Evolutionary conservation across 2,113 vertebrate genomes (phyloP), one percentile per base, ranked within the genome.

Genomic region (Mormoops blainvillei): DNA sequence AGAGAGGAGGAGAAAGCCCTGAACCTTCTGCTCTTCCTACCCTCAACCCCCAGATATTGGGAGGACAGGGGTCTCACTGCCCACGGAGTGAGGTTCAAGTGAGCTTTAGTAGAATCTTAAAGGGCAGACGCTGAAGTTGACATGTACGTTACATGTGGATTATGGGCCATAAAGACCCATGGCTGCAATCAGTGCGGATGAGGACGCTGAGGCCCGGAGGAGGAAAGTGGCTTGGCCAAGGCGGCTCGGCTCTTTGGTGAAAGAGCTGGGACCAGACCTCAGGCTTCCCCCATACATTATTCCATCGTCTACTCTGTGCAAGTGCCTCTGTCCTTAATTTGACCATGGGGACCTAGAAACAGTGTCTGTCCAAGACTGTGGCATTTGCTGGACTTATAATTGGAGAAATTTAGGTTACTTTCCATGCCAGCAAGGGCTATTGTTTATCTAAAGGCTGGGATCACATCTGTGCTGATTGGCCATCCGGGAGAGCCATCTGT

Each of bases 391-490:
- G 0, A 11, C 41, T 97, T 56, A 87, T 95, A 96, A 95, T 97
- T 95, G 97, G 96, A 98, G 67, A 95, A 97, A 98, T 98, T 98
- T 97, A 98, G 98, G 98, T 98, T 98, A 98, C 97, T 96, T 94
- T 94, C 95, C 43, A 91, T 85, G 94, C 91, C 96, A 98, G 86
- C 50, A 87, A 97, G 84, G 36, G 82, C 80, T 96, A 96, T 77
- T 98, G 95, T 97, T 98, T 95, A 94, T 97, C 97, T 97, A 94
- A 98, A 98, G 87, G 86, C 94, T 96, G 97, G 89, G 95, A 97
- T 98, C 98, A 98, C 98, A 98, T 98, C 98, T 98, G 98, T 98
- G 98, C 96, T 0, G 96, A 98, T 65, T 98, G 98, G 98, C 98
- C 98, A 97, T 96, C 92, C 83, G 96, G 97, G 97, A 98, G 93